Conservation (phyloP, 2,888 invertebrate genomes). For the Lypha dubia region DNA sequence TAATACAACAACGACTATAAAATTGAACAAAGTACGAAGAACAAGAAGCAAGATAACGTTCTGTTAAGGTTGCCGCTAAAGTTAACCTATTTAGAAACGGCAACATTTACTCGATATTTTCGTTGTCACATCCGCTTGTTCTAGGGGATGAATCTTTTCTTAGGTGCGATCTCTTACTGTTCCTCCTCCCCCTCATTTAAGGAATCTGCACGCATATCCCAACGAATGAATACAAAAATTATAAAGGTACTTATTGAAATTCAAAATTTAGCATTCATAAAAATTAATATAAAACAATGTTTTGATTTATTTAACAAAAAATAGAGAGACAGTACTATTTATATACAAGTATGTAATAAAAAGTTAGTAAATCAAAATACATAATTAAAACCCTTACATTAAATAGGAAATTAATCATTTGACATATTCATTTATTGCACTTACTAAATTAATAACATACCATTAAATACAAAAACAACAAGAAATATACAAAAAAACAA, state of each 20-base stretch:
- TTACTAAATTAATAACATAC: constrained; percentile 21
- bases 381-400: constrained; percentile 19
- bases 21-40: too few relatives aligned
- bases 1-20: too few relatives aligned
- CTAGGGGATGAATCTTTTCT: too few relatives aligned
- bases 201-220: constrained; percentile 78
- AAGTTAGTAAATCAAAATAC: constrained; percentile 58
- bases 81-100: too few relatives aligned
- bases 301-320: constrained; percentile 44
- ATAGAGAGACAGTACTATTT: constrained; percentile 55
- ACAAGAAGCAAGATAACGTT: too few relatives aligned
- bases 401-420: constrained; percentile 30
- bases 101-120: too few relatives aligned
- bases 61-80: too few relatives aligned
- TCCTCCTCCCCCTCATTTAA: constrained; percentile 51
- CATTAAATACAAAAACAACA: neutral
- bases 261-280: constrained; percentile 34
- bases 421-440: constrained; percentile 59
- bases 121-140: too few relatives aligned
- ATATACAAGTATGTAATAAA: constrained; percentile 26
- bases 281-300: constrained; percentile 26
- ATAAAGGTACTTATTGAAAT: constrained; percentile 47
- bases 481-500: constrained; percentile 50
- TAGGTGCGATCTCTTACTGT: too few relatives aligned
- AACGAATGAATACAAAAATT: constrained; percentile 75